These are phyloP conservation scores for Brachionus paranguensis DNA, from an alignment of 1,140 invertebrate species.

Conservation along the genomic window DNA sequence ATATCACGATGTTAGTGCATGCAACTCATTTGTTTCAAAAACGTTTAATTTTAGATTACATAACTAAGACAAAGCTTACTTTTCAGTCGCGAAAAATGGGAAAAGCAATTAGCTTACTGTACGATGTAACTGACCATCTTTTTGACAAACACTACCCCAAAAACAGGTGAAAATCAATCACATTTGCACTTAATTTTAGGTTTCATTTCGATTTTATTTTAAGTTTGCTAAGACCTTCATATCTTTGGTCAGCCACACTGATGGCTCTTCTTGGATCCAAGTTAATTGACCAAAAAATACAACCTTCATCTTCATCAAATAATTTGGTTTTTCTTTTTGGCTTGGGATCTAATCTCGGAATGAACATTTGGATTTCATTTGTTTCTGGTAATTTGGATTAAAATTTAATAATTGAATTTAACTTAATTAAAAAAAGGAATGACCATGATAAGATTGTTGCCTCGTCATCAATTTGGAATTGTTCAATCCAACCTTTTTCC, in stretches of 20 bases:
- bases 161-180: neutral
- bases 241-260: neutral
- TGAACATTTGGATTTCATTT: conserved; percentile 22
- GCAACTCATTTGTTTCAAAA: neutral
- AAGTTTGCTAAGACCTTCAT: neutral
- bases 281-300: neutral
- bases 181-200: neutral
- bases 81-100: neutral
- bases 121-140: neutral
- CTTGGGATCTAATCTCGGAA: neutral
- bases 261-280: neutral
- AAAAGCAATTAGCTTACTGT: conserved; percentile 6
- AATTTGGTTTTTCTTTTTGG: neutral
- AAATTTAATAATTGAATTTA: neutral
- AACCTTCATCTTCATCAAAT: neutral
- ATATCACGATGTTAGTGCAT: conserved; percentile 17
- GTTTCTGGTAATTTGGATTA: neutral
- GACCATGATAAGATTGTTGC: conserved; percentile 25
- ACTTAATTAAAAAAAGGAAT: neutral
- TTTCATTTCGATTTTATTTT: neutral
- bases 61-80: neutral
- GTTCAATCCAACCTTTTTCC: conserved; percentile 19
- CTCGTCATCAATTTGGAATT: conserved; percentile 32
- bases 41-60: conserved; percentile 16
- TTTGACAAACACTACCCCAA: conserved; percentile 11